phyloP scores from a whole-genome alignment of 1,140 invertebrate species.

The Schlechtendalia chinensis region DNA sequence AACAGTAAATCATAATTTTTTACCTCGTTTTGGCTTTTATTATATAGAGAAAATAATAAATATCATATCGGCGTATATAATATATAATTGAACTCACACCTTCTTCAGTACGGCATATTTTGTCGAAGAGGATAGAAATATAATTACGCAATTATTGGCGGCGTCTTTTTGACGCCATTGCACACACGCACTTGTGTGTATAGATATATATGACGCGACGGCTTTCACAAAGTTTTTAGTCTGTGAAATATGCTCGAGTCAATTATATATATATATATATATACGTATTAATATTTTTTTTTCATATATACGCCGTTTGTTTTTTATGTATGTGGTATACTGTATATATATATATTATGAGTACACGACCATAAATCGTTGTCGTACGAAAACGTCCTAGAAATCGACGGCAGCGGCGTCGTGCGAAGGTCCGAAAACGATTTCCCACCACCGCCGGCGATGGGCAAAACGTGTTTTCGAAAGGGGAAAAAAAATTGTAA shows the following conservation, averaged over 20 bases:
- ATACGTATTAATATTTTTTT: conserved; percentile 5
- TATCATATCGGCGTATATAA: neutral
- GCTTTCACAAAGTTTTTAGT: conserved; percentile 48
- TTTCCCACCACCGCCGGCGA: conserved; percentile 17
- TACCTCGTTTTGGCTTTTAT: conserved; percentile 12
- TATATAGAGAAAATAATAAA: neutral
- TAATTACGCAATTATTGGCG: conserved; percentile 46
- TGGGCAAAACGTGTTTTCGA: conserved; percentile 29
- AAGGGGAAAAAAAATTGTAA: neutral
- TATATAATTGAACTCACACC: conserved; percentile 47
- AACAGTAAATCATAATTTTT: conserved; percentile 42
- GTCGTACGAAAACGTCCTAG: conserved; percentile 47
- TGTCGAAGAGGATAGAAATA: conserved; percentile 35
- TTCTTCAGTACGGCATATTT: neutral
- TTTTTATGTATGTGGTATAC: neutral
- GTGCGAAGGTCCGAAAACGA: conserved; percentile 31
- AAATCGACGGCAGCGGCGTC: conserved; percentile 14
- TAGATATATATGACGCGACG: neutral
- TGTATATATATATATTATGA: neutral
- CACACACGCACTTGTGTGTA: neutral
- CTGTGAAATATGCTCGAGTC: conserved; percentile 31
- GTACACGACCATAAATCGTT: conserved; percentile 36
- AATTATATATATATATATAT: conserved; percentile 2
- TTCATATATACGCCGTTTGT: neutral
- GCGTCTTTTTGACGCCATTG: conserved; percentile 29